Evolutionary conservation across 2,888 invertebrate species (phyloP).

Genomic region (Orthosia incerta): DNA sequence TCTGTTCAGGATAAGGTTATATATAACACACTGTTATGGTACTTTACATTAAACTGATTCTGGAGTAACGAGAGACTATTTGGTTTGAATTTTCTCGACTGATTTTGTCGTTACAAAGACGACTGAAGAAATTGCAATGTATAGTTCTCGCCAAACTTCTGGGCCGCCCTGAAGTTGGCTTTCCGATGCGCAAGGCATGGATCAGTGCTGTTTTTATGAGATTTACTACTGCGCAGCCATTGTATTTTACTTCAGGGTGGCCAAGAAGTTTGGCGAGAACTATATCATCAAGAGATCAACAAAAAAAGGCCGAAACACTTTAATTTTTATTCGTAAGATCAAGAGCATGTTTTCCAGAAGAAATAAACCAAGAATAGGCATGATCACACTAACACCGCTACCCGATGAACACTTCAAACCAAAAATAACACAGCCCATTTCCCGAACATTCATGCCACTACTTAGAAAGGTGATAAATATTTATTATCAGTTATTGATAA

Average conservation of each 20-base stretch:
- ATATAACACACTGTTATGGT: too few species aligned
- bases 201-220: too few species aligned
- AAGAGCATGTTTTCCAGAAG: neutral
- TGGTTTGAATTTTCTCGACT: neutral
- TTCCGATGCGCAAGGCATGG: too few species aligned
- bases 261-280: too few species aligned
- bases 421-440: slow-evolving; percentile 28
- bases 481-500: slow-evolving; percentile 75
- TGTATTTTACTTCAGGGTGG: too few species aligned
- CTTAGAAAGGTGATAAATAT: slow-evolving; percentile 60
- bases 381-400: neutral
- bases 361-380: neutral
- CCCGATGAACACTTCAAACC: slow-evolving; percentile 2
- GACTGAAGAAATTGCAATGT: neutral
- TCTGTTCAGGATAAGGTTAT: too few species aligned
- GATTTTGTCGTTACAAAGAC: neutral
- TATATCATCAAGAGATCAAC: neutral
- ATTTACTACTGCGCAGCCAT: too few species aligned
- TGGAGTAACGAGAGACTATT: neutral
- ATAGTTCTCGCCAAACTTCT: too few species aligned
- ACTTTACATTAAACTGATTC: neutral
- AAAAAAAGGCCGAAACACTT: neutral
- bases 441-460: slow-evolving; percentile 44
- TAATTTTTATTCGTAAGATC: neutral
- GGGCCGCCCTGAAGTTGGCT: too few species aligned